phyloP scores from a whole-genome alignment of 1,140 invertebrate genomes.

The Zaprionus gabonicus region DNA sequence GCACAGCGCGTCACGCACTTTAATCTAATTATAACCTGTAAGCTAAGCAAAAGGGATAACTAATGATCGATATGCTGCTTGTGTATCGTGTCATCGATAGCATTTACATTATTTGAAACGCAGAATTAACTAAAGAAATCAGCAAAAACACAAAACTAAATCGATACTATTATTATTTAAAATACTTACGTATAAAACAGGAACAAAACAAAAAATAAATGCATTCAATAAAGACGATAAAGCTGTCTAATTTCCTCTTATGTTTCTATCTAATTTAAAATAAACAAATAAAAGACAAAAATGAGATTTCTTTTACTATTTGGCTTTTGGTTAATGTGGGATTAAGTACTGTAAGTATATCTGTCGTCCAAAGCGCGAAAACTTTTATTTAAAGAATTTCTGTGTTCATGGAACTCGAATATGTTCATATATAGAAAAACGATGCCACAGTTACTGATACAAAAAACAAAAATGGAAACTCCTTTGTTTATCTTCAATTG shows the following conservation, averaged over 20 bases:
- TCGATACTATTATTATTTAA: constrained; percentile 46
- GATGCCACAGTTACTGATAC: no score
- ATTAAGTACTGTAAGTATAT: not conserved
- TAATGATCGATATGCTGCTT: constrained; percentile 33
- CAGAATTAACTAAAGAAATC: constrained; percentile 36
- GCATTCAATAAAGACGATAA: constrained; percentile 44
- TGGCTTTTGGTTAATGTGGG: not conserved
- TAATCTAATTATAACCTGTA: constrained; percentile 49
- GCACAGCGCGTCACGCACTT: constrained; percentile 22
- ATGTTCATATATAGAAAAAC: no score
- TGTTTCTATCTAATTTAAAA: not conserved
- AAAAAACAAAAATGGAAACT: no score
- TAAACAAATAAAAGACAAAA: not conserved
- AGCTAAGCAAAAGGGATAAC: constrained; percentile 28
- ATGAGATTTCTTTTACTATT: not conserved
- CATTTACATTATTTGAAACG: constrained; percentile 53
- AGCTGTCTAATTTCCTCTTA: constrained; percentile 23
- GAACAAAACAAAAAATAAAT: constrained; percentile 34
- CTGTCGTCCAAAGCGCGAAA: no score
- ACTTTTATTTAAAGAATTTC: no score
- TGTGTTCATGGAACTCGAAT: no score
- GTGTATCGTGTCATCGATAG: constrained; percentile 53
- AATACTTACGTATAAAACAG: constrained; percentile 34
- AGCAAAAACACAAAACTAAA: constrained; percentile 25
- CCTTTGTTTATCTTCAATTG: no score